These are phyloP conservation scores for Oreocharis arfaki DNA, from an alignment of 2,113 vertebrate genomes.

Conservation along the genomic window DNA sequence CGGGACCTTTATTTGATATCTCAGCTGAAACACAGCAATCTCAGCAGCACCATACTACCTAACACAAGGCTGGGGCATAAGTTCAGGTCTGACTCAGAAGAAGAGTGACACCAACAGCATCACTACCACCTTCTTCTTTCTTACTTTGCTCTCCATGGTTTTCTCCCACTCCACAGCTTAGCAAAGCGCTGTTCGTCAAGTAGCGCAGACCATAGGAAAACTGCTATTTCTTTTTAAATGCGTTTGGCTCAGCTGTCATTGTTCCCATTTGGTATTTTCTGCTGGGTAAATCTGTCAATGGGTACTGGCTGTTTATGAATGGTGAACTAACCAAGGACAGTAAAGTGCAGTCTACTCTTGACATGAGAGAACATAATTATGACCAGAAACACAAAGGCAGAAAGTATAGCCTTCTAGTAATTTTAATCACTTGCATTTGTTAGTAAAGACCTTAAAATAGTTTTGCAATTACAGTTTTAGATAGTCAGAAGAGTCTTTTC, in stretches of 20 bases:
- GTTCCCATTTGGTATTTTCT: background rate
- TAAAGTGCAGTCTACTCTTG: background rate
- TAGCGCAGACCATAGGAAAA: background rate
- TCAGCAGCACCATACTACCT: conserved; percentile 18
- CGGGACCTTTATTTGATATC: conserved; percentile 51
- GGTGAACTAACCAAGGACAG: background rate
- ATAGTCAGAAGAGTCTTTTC: background rate
- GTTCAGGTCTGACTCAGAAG: conserved; percentile 19
- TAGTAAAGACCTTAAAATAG: conserved; percentile 43
- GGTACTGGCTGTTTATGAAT: background rate
- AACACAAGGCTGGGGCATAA: conserved; percentile 8
- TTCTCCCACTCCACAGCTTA: background rate
- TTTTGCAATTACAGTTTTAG: conserved; percentile 21
- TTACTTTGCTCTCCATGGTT: background rate
- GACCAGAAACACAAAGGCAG: background rate
- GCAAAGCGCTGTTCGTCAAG: background rate
- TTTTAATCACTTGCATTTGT: conserved; percentile 55
- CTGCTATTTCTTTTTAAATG: background rate
- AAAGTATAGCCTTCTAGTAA: background rate
- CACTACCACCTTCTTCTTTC: background rate
- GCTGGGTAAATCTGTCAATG: background rate
- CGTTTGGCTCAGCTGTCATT: background rate
- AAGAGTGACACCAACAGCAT: conserved; percentile 22
- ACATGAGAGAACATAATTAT: background rate
- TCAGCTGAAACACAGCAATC: conserved; percentile 55